Percentiles rank a stretch among this genome's conserved stretches.
Evolutionary conservation across 1,140 invertebrate genomes (phyloP).

Genomic region (Charaxes varanes): DNA sequence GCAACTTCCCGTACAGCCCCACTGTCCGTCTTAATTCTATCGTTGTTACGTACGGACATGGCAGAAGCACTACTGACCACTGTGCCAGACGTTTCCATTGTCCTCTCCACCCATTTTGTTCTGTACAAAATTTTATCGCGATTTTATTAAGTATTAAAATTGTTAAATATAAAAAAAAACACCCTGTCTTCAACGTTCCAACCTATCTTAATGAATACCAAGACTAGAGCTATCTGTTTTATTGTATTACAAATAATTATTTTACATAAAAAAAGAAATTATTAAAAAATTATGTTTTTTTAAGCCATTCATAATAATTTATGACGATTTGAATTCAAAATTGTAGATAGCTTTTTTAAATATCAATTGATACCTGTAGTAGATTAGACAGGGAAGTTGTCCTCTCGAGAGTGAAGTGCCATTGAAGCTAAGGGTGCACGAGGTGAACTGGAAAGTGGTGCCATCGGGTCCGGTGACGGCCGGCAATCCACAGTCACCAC

Average conservation of each 20-base stretch:
- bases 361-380: conserved; percentile 75
- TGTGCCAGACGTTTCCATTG: not conserved
- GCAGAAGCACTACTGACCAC: too few species aligned
- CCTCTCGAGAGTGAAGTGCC: conserved; percentile 95
- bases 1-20: conserved; percentile 7
- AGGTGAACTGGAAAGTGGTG: conserved; percentile 92
- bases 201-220: too few species aligned
- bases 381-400: conserved; percentile 95
- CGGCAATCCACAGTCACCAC: conserved; percentile 92
- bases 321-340: not conserved
- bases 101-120: conserved; percentile 9
- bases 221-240: too few species aligned
- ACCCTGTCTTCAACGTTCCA: too few species aligned
- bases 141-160: too few species aligned
- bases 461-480: conserved; percentile 94
- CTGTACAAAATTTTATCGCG: not conserved
- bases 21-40: not conserved
- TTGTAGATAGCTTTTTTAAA: not conserved
- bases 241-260: too few species aligned
- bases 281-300: too few species aligned
- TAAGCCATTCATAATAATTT: too few species aligned
- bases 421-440: conserved; percentile 95
- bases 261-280: too few species aligned
- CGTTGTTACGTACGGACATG: not conserved
- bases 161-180: too few species aligned